These are phyloP conservation scores for Labrus mixtus DNA, from an alignment of 2,113 vertebrate genomes.

Conservation along the genomic window DNA sequence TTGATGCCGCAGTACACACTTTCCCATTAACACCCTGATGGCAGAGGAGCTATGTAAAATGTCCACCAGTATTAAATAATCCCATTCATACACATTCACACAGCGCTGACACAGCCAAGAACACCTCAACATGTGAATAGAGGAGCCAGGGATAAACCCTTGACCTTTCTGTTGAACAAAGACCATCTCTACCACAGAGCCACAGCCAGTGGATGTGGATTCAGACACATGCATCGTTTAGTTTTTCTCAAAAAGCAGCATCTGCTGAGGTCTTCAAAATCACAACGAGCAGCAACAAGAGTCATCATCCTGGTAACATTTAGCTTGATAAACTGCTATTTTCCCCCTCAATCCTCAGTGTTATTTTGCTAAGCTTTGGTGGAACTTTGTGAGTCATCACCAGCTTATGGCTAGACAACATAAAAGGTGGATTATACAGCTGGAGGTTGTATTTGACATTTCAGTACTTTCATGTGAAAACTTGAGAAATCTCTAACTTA, in stretches of 20 bases:
- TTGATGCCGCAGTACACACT: too few species aligned
- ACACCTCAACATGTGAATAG: too few species aligned
- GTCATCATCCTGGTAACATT: slow-evolving; percentile 6
- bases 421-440: background rate
- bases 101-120: too few species aligned
- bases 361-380: background rate
- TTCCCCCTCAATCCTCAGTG: background rate
- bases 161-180: too few species aligned
- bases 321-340: background rate
- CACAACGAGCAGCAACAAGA: background rate
- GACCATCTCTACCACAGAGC: too few species aligned
- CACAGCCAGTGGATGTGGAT: too few species aligned
- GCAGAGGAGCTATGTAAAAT: too few species aligned
- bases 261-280: background rate
- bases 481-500: background rate
- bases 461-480: background rate
- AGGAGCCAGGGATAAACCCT: too few species aligned
- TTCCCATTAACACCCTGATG: too few species aligned
- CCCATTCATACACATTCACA: too few species aligned
- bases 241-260: background rate
- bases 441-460: background rate
- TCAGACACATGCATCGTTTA: too few species aligned
- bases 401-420: background rate
- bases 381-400: background rate
- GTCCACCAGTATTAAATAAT: too few species aligned